Percentiles rank a stretch among this genome's conserved stretches.
These are phyloP conservation scores for Dinomys branickii DNA, from an alignment of 2,113 vertebrate genomes.

Conservation along the genomic window DNA sequence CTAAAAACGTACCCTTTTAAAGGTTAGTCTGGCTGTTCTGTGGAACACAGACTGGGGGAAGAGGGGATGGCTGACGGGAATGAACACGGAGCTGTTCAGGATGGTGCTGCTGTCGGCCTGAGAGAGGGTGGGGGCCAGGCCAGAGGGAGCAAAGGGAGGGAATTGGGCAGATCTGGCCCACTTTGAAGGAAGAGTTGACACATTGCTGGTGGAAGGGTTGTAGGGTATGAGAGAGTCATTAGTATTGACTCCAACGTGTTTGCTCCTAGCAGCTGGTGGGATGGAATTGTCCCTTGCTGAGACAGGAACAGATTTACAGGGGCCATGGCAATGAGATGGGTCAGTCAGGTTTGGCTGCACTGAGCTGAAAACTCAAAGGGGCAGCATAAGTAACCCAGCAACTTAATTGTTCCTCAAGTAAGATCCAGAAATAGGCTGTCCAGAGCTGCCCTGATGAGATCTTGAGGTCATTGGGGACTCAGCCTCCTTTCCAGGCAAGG, in stretches of 20 bases:
- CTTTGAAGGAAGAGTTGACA: not conserved
- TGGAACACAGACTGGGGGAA: not conserved
- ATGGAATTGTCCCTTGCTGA: not conserved
- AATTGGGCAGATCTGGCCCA: not conserved
- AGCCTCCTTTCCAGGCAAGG: not conserved
- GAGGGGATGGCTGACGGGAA: not conserved
- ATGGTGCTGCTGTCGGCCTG: not conserved
- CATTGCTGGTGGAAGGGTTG: not conserved
- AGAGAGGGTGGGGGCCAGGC: not conserved
- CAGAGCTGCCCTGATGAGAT: not conserved
- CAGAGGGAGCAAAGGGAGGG: not conserved
- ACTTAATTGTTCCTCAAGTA: not conserved
- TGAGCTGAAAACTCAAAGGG: not conserved
- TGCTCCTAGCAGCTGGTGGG: not conserved
- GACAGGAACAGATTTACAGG: not conserved
- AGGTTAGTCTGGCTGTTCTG: not conserved
- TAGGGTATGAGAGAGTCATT: not conserved
- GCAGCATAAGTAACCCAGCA: not conserved
- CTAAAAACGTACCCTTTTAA: not conserved
- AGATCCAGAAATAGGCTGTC: conserved; percentile 11
- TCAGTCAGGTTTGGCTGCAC: not conserved
- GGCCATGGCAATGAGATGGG: no score
- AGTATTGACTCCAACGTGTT: not conserved
- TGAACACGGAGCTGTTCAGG: not conserved
- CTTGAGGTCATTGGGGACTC: not conserved